Evolutionary conservation across 2,797 vertebrate species (phyloP).

Genomic region (Hoplostethus mediterraneus): DNA sequence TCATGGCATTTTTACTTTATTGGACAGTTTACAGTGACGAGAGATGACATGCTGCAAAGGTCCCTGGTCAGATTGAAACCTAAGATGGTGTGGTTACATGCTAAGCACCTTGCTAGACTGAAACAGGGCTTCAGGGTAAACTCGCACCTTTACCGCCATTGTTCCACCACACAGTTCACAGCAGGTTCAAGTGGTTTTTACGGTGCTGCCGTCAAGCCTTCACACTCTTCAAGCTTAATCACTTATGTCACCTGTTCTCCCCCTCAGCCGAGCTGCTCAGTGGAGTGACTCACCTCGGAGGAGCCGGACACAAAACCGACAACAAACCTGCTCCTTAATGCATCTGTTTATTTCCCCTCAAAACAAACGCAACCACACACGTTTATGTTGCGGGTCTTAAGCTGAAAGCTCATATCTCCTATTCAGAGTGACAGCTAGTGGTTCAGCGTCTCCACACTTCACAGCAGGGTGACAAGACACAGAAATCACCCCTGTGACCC

Average conservation of each 20-base stretch:
- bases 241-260: conserved; percentile 55
- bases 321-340: conserved; percentile 1
- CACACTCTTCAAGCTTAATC: conserved; percentile 58
- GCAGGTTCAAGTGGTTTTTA: conserved; percentile 45
- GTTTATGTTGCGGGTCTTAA: conserved; percentile 25
- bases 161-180: conserved; percentile 1
- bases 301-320: not conserved
- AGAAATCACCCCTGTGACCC: conserved; percentile 21
- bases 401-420: not conserved
- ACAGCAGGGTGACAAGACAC: not conserved
- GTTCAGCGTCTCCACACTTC: conserved; percentile 8
- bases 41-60: no score
- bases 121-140: not conserved
- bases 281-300: conserved; percentile 46
- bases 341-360: conserved; percentile 6
- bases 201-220: conserved; percentile 46
- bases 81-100: no score
- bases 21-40: not conserved
- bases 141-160: conserved; percentile 7
- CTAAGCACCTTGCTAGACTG: not conserved
- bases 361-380: conserved; percentile 4
- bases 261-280: conserved; percentile 36
- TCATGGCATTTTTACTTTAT: not conserved
- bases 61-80: no score
- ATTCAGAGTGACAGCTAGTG: not conserved